Conservation (phyloP, 2,888 invertebrate genomes). For the Gisinianus flammeolus region DNA sequence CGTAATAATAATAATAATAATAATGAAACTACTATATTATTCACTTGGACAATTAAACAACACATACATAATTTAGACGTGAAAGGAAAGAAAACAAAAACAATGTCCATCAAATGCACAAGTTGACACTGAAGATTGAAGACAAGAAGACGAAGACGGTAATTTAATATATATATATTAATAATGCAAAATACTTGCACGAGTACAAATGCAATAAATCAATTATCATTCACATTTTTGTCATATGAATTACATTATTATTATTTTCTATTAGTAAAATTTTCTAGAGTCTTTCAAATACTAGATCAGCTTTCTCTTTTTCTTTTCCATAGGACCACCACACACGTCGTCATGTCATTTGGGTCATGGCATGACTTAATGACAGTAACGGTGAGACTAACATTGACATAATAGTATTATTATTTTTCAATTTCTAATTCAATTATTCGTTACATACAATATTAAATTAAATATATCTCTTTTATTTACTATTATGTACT, state of each 20-base stretch:
- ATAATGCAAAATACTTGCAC: background rate
- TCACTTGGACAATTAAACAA: background rate
- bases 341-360: background rate
- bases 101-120: background rate
- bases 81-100: background rate
- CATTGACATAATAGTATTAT: background rate
- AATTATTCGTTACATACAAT: background rate
- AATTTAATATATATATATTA: background rate
- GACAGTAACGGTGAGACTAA: background rate
- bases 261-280: background rate
- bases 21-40: too few species aligned
- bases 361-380: background rate
- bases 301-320: conserved; percentile 5
- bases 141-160: background rate
- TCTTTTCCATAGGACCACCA: background rate
- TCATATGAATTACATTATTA: background rate
- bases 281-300: conserved; percentile 12
- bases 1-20: too few species aligned
- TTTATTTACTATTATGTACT: background rate
- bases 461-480: background rate
- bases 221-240: background rate
- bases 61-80: background rate
- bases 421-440: background rate
- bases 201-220: background rate
- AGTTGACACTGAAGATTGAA: background rate